Percentiles rank a stretch among this genome's conserved stretches.
phyloP scores from a whole-genome alignment of 2,797 vertebrate species.

The Merluccius polli region DNA sequence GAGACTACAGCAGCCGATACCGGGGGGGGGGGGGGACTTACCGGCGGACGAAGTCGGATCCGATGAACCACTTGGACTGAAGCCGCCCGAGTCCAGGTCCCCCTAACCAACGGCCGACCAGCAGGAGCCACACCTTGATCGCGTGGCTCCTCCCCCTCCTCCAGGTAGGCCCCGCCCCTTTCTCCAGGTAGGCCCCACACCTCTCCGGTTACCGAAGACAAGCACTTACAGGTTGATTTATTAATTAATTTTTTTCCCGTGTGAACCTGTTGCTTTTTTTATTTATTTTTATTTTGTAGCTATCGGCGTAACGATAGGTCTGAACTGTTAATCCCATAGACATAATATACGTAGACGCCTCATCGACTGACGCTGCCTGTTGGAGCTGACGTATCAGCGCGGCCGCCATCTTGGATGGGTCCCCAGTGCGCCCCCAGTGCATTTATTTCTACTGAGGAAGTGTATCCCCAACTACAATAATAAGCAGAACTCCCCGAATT shows the following conservation, averaged over 20 bases:
- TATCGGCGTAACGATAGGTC: too few species aligned
- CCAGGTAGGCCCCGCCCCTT: background rate
- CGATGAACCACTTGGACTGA: background rate
- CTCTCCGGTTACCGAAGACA: background rate
- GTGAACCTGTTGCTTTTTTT: background rate
- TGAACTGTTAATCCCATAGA: too few species aligned
- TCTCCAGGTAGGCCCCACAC: background rate
- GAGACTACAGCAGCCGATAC: too few species aligned
- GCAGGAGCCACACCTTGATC: background rate
- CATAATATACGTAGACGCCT: too few species aligned
- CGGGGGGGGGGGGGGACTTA: background rate
- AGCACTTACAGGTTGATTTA: background rate
- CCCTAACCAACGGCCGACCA: background rate
- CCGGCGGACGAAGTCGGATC: background rate
- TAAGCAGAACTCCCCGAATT: too few species aligned
- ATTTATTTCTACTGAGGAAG: too few species aligned
- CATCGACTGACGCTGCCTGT: too few species aligned
- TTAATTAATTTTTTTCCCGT: background rate
- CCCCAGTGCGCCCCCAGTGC: too few species aligned
- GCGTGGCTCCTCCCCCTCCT: background rate
- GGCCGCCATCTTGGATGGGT: too few species aligned
- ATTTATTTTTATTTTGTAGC: background rate
- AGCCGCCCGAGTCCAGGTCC: background rate
- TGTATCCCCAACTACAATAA: too few species aligned
- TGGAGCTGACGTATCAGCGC: too few species aligned